Base-by-base conservation (phyloP, 2,797 vertebrate genomes). In the Thripadectes ignobilis region DNA sequence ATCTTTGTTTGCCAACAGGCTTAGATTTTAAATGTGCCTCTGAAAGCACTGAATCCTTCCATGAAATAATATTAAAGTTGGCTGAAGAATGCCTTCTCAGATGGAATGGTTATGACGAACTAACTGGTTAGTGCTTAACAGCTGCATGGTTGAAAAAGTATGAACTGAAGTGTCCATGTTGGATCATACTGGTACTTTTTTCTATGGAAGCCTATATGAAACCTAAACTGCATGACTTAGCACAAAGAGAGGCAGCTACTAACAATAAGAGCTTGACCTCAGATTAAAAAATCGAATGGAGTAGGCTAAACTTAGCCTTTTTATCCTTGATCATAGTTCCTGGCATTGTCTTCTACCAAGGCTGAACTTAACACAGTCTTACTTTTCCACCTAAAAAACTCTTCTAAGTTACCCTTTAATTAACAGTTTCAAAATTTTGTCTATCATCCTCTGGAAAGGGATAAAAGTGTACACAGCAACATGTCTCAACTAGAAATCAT, bases 281-380 rank as follows among this genome's bases (percentile, higher is more conserved):
- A 92, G 66, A 86, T 81, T 73, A 94, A 81, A 87, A 85, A 76
- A 66, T 9, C 69, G 36, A 94, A 93, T 75, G 41, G 32, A 85
- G 41, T 43, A 20, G 21, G 36, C 76, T 86, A 88, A 86, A 92
- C 90, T 89, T 88, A 69, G 45, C 39, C 48, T 65, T 91, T 85
- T 80, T 86, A 52, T 86, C 83, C 65, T 85, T 89, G 41, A 68
- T 81, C 16, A 10, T 52, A 91, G 66, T 91, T 96, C 85, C 89
- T 74, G 18, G 21, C 48, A 92, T 94, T 94, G 88, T 96, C 32
- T 81, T 92, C 36, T 62, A 63, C 32, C 19, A 75, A 45, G 58
- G 51, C 55, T 79, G 55, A 91, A 86, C 10, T 85, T 82, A 71
- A 57, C 24, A 27, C 23, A 38, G 36, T 48, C 36, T 73, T 66